Base-by-base conservation (phyloP, 2,797 vertebrate genomes). In the Myotis findleyi region DNA sequence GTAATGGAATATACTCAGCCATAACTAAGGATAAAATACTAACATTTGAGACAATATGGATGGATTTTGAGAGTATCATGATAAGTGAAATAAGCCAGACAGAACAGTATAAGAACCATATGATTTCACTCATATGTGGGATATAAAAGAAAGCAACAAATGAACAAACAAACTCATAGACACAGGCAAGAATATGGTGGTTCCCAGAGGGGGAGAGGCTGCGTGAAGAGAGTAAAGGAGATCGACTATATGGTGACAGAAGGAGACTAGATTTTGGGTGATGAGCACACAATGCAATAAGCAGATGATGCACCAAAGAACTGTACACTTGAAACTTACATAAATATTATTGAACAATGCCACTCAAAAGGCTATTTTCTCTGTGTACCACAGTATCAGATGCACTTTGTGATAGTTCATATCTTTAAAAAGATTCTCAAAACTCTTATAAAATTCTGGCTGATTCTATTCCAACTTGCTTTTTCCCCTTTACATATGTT, bases 371-470 rank as follows among this genome's bases (percentile, higher is more conserved):
- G 44, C 44, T 49, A 77, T 21, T 87, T 90, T 83, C 41, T 84
- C 27, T 30, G 79, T 21, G 5, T 73, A 27, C 62, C 27, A 87
- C 41, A 83, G 51, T 57, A 66, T 38, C 77, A 91, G 25, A 44
- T 59, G 25, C 9, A 84, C 53, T 68, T 89, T 73, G 21, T 93
- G 10, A 38, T 55, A 85, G 44, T 36, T 90, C 41, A 33, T 53
- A 79, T 66, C 16, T 73, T 85, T 84, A 41, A 95, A 93, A 84
- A 13, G 16, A 69, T 79, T 83, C 44, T 66, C 41, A 76, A 89
- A 94, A 92, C 68, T 81, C 41, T 91, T 44, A 59, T 38, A 47
- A 84, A 86, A 93, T 3, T 72, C 55, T 80, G 41, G 44, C 41
- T 90, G 79, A 66, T 33, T 84, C 33, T 73, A 68, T 92, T 87